These are phyloP conservation scores for Lepidurus couesii DNA, from an alignment of 1,140 invertebrate genomes.

Conservation along the genomic window DNA sequence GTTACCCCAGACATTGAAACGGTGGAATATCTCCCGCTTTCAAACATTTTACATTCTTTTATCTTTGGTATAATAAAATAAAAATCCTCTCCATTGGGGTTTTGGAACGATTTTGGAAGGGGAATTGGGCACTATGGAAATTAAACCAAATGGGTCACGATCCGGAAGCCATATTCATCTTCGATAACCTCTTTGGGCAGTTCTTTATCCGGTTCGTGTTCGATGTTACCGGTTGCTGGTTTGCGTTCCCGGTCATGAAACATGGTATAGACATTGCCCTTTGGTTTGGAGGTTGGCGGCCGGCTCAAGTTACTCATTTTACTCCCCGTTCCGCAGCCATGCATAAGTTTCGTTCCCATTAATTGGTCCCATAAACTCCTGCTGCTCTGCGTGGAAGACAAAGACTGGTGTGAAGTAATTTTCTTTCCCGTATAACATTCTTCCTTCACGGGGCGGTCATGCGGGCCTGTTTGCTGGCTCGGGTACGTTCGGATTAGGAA, in stretches of 20 bases:
- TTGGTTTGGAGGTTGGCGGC: not conserved
- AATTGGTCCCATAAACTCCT: not conserved
- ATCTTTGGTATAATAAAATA: too few species aligned
- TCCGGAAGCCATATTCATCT: slow-evolving; percentile 32
- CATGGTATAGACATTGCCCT: slow-evolving; percentile 2
- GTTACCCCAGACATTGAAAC: not conserved
- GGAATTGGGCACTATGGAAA: not conserved
- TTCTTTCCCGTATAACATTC: slow-evolving; percentile 23
- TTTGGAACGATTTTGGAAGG: not conserved
- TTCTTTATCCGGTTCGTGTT: slow-evolving; percentile 14
- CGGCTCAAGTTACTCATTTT: not conserved
- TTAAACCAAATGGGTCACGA: slow-evolving; percentile 29
- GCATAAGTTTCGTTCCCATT: not conserved
- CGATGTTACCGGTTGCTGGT: not conserved
- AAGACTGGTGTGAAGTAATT: not conserved
- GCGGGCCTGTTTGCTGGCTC: not conserved
- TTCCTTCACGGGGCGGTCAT: slow-evolving; percentile 1
- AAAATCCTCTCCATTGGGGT: too few species aligned
- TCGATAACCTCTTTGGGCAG: slow-evolving; percentile 10
- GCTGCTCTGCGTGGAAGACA: not conserved
- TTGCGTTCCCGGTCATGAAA: not conserved
- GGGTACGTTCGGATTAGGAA: slow-evolving; percentile 1
- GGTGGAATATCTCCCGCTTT: too few species aligned
- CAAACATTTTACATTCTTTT: too few species aligned
- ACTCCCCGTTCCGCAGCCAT: slow-evolving; percentile 15